Conservation (phyloP, 2,113 vertebrate species). For the Cheilinus undulatus region DNA sequence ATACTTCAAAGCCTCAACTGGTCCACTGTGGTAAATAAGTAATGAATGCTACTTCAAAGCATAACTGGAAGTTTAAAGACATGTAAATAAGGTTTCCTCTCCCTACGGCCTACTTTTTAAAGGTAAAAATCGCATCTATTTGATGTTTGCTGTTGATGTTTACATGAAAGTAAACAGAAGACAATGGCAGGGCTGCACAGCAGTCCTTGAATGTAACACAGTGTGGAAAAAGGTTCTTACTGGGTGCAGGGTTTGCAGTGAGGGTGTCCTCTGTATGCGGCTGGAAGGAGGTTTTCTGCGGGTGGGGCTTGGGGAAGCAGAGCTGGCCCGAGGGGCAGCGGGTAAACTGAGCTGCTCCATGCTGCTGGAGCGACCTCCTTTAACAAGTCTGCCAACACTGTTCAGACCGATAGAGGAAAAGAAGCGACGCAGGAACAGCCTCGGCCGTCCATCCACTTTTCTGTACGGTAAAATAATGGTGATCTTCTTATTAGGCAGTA, state of each 20-base stretch:
- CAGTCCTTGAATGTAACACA: constrained; percentile 15
- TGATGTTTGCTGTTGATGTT: constrained; percentile 1
- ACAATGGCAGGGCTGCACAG: not conserved
- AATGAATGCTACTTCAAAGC: constrained; percentile 35
- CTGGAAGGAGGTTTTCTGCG: constrained; percentile 31
- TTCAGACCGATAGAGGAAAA: constrained; percentile 90
- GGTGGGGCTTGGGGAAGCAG: constrained; percentile 74
- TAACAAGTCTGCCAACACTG: constrained; percentile 87
- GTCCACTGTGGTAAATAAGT: constrained; percentile 29
- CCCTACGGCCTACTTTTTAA: not conserved
- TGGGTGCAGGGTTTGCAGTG: constrained; percentile 88
- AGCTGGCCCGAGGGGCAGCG: constrained; percentile 26
- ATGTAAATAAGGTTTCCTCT: constrained; percentile 13
- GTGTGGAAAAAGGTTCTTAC: constrained; percentile 78
- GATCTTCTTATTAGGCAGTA: not conserved
- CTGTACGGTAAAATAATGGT: constrained; percentile 35
- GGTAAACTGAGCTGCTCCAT: constrained; percentile 89
- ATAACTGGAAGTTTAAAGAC: constrained; percentile 15
- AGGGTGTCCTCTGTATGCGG: constrained; percentile 88
- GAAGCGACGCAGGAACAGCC: constrained; percentile 88
- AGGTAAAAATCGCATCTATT: not conserved
- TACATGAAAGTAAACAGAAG: constrained; percentile 11
- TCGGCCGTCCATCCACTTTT: constrained; percentile 78
- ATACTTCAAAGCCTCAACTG: constrained; percentile 27
- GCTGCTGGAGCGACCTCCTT: constrained; percentile 91